Evolutionary conservation across 2,888 invertebrate genomes (phyloP).

Genomic region (Sarcophaga variegata): DNA sequence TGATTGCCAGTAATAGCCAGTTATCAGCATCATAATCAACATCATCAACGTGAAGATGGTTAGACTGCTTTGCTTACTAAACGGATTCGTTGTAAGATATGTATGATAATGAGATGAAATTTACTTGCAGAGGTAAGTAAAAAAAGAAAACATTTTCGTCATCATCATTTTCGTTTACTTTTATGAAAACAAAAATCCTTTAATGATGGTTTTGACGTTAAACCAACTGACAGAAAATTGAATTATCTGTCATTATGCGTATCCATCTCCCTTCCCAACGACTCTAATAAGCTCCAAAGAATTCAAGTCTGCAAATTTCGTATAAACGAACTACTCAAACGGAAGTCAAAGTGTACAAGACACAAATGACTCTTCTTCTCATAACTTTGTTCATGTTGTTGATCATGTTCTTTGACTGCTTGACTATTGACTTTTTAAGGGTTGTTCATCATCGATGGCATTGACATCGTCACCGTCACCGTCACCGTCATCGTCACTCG

Average conservation of each 20-base stretch:
- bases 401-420: constrained; percentile 11
- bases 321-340: not conserved
- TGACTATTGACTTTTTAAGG: constrained; percentile 68
- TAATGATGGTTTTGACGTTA: constrained; percentile 82
- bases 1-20: constrained; percentile 55
- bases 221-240: constrained; percentile 82
- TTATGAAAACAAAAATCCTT: constrained; percentile 76
- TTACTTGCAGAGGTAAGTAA: constrained; percentile 20
- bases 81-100: not conserved
- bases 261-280: constrained; percentile 72
- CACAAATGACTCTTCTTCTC: not conserved
- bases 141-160: not conserved
- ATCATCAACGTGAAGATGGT: too few relatives aligned
- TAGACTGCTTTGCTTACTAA: too few relatives aligned
- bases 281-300: constrained; percentile 61
- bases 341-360: constrained; percentile 7
- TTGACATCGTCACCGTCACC: constrained; percentile 32
- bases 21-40: too few relatives aligned
- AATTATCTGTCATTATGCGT: constrained; percentile 81
- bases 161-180: not conserved
- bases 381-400: not conserved
- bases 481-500: constrained; percentile 9
- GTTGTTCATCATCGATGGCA: constrained; percentile 53
- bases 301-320: constrained; percentile 23
- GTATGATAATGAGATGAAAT: not conserved